Percentiles rank a stretch among this genome's conserved stretches.
These are phyloP conservation scores for Thalassophryne amazonica DNA, from an alignment of 2,797 vertebrate species.

Conservation along the genomic window DNA sequence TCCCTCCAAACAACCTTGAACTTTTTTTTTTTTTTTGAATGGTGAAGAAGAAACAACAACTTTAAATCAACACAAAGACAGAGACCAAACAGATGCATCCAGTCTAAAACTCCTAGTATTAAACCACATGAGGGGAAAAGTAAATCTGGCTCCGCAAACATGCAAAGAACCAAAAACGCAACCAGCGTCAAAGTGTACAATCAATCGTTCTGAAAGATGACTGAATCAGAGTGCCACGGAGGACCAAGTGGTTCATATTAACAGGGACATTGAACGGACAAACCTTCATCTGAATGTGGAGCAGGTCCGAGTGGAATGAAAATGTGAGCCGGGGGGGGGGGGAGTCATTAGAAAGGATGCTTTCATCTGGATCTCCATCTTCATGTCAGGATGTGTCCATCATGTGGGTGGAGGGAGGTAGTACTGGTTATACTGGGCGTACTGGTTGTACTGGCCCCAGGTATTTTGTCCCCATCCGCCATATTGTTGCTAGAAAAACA, in stretches of 20 bases:
- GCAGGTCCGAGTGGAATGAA: too few species aligned
- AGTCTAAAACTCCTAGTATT: constrained; percentile 45
- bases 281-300: too few species aligned
- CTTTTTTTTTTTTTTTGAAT: constrained; percentile 55
- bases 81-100: constrained; percentile 57
- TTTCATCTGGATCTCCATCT: constrained; percentile 38
- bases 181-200: constrained; percentile 27
- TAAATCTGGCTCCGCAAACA: constrained; percentile 57
- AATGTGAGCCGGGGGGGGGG: too few species aligned
- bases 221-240: constrained; percentile 26
- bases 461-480: constrained; percentile 88
- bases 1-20: constrained; percentile 50
- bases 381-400: constrained; percentile 51
- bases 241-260: constrained; percentile 13
- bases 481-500: constrained; percentile 76
- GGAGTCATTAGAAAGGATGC: constrained; percentile 40
- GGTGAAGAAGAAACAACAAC: constrained; percentile 49
- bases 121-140: constrained; percentile 37
- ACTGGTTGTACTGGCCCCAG: constrained; percentile 87
- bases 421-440: constrained; percentile 91
- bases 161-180: constrained; percentile 52
- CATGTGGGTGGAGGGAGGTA: constrained; percentile 94
- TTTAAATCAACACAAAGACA: constrained; percentile 53
- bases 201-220: constrained; percentile 25
- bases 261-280: too few species aligned